Evolutionary conservation across 2,888 invertebrate species (phyloP).

Genomic region (Dicyrtomina minuta): DNA sequence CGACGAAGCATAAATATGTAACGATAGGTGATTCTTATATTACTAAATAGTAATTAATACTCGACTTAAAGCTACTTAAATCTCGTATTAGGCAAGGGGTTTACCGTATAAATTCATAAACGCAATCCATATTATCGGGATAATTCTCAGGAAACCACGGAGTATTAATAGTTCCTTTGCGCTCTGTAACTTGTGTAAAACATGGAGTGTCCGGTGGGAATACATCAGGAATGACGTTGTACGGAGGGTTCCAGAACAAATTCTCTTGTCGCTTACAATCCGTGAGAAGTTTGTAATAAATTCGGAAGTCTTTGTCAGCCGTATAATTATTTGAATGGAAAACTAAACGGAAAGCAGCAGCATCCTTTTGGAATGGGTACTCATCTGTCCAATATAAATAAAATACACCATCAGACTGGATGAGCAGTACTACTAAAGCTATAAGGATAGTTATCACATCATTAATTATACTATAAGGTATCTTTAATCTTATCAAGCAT

Average conservation of each 20-base stretch:
- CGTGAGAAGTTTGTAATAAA: slow-evolving; percentile 53
- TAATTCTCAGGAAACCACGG: slow-evolving; percentile 55
- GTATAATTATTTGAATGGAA: slow-evolving; percentile 52
- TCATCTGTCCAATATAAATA: slow-evolving; percentile 52
- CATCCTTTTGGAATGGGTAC: slow-evolving; percentile 55
- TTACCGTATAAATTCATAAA: slow-evolving; percentile 55
- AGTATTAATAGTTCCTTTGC: slow-evolving; percentile 54
- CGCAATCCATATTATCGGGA: slow-evolving; percentile 55
- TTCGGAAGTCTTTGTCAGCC: slow-evolving; percentile 51
- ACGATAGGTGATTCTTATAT: too few species aligned
- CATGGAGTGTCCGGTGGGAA: slow-evolving; percentile 51
- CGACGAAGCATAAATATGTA: too few species aligned
- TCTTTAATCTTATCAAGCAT: too few species aligned
- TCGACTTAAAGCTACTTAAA: too few species aligned
- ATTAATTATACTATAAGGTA: too few species aligned
- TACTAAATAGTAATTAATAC: too few species aligned
- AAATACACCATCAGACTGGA: too few species aligned
- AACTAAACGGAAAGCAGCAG: slow-evolving; percentile 53
- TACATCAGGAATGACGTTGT: slow-evolving; percentile 54
- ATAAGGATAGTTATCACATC: too few species aligned
- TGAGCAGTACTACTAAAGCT: too few species aligned
- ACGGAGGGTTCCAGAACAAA: slow-evolving; percentile 53
- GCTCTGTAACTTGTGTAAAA: slow-evolving; percentile 55
- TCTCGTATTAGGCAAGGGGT: too few species aligned
- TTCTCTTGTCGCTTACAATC: slow-evolving; percentile 48